Evolutionary conservation across 2,888 invertebrate genomes (phyloP).

Genomic region (Aphodius sticticus): DNA sequence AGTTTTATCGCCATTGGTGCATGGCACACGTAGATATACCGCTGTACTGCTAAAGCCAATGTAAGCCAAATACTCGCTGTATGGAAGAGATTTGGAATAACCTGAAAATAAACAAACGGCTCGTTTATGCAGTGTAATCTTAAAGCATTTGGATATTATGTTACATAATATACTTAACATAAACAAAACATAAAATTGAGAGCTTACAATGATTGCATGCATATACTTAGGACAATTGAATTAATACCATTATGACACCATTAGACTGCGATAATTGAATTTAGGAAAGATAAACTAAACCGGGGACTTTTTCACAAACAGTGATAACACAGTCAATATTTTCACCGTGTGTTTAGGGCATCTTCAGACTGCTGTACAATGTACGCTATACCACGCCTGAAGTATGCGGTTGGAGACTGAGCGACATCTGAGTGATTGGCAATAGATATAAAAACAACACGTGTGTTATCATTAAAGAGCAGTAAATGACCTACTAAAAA

Average conservation of each 20-base stretch:
- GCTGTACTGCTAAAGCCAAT: constrained; percentile 86
- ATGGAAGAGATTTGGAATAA: constrained; percentile 88
- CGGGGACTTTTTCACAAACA: too few relatives aligned
- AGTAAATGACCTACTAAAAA: too few relatives aligned
- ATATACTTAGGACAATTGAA: background rate
- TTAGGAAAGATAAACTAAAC: too few relatives aligned
- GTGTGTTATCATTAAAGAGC: too few relatives aligned
- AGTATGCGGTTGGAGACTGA: too few relatives aligned
- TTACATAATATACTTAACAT: background rate
- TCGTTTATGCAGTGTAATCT: background rate
- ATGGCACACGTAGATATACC: constrained; percentile 95
- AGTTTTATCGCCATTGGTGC: constrained; percentile 87
- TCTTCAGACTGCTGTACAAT: too few relatives aligned
- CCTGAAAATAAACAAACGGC: constrained; percentile 56
- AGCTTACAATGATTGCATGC: background rate
- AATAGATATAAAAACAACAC: too few relatives aligned
- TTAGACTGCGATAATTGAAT: too few relatives aligned
- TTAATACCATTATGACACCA: background rate
- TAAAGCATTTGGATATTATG: background rate
- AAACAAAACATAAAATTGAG: background rate
- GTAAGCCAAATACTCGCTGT: constrained; percentile 95
- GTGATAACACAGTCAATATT: too few relatives aligned
- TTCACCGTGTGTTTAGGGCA: too few relatives aligned
- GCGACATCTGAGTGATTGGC: too few relatives aligned
- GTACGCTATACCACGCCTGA: too few relatives aligned